These are phyloP conservation scores for Zapornia atra DNA, from an alignment of 2,113 vertebrate genomes.

Conservation along the genomic window DNA sequence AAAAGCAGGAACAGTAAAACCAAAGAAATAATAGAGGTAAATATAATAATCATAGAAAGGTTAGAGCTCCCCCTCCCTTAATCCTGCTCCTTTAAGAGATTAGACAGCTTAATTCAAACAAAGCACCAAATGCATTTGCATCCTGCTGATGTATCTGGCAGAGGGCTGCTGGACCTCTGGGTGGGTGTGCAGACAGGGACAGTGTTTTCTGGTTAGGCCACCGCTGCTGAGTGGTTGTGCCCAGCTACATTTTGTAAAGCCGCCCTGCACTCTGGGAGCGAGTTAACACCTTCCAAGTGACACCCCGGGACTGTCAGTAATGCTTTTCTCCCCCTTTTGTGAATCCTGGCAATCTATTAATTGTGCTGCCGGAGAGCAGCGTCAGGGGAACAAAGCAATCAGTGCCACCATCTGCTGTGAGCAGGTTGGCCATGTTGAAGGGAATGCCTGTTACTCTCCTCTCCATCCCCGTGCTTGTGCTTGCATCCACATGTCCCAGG, in stretches of 20 bases:
- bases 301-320: background rate
- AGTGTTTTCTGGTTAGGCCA: background rate
- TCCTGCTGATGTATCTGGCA: background rate
- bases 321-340: background rate
- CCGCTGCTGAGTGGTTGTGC: background rate
- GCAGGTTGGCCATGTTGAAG: background rate
- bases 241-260: background rate
- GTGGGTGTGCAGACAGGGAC: accelerated
- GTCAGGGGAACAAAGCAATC: conserved; percentile 33
- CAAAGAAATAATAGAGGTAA: background rate
- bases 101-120: background rate
- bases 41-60: background rate
- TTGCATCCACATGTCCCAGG: accelerated
- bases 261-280: background rate
- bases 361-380: background rate
- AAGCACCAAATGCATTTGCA: background rate
- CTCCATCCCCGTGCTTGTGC: accelerated
- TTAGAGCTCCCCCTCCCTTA: background rate
- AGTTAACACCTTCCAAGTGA: background rate
- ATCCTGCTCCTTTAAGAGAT: background rate
- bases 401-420: conserved; percentile 49
- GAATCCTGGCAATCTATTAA: conserved; percentile 1
- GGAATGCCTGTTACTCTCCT: background rate
- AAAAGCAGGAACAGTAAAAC: background rate
- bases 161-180: background rate